Base-by-base conservation (phyloP, 2,113 vertebrate genomes). In the Boleophthalmus pectinirostris region DNA sequence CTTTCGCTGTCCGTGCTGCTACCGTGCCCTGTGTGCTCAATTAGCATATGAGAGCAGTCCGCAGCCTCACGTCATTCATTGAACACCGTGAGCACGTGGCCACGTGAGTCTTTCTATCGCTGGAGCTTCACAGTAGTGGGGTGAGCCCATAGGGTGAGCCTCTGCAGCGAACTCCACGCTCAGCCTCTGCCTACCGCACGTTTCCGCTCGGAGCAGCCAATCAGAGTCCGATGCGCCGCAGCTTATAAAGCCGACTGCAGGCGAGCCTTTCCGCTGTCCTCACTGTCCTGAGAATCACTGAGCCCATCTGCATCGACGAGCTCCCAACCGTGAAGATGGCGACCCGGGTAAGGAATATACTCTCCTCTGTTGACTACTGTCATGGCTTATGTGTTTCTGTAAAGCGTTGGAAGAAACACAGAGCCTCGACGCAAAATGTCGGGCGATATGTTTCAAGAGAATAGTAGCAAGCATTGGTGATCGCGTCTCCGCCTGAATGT, bases 311-410 rank as follows among this genome's bases (percentile, higher is more conserved):
- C 83, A 75, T 71, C 75, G 33, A 69, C 54, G 46, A 85, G 72
- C 82, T 70, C 33, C 35, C 74, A 72, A 82, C 84, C 82, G 84
- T 67, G 82, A 93, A 89, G 87, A 94, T 94, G 93, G 90, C 93
- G 86, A 63, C 92, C 80, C 90, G 92, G 91, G 93, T 93, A 93
- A 93, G 91, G 25, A 20, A 43, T 61, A 33, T 33, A 15, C 15
- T 18, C 58, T 43, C 9, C 3, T 38, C 7, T 64, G 20, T 64
- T 63, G 33, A 64, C 33, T 20, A 33, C 24, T 12, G n/a, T 12
- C 29, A 38, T 38, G 60, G 33, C 15, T 64, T n/a, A 20, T 5
- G 29, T 18, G 60, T 33, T 47, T 67, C 1, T 18, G 6, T 68
- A 7, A 0, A 61, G n/a, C 20, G n/a, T 29, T 2, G 6, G 58